These are phyloP conservation scores for Lerista edwardsae DNA, from an alignment of 2,797 vertebrate species.

Conservation along the genomic window DNA sequence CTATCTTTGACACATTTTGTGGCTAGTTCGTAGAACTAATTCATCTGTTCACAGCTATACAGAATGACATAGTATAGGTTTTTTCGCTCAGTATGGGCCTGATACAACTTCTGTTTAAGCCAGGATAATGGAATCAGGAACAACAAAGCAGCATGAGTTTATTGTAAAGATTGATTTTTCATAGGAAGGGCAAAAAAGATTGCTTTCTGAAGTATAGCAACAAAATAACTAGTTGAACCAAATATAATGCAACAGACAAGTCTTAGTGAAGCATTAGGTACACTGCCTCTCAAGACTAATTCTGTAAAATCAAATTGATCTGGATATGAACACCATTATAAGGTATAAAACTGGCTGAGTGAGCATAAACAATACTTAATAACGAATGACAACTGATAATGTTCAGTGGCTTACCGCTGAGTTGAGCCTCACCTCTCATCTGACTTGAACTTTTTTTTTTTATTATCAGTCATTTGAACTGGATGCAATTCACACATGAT, in stretches of 20 bases:
- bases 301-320: constrained; percentile 45
- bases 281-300: constrained; percentile 27
- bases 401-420: constrained; percentile 20
- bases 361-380: constrained; percentile 42
- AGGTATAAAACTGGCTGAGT: constrained; percentile 27
- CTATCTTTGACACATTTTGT: background rate
- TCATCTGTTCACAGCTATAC: background rate
- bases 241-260: constrained; percentile 30
- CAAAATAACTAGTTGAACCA: constrained; percentile 36
- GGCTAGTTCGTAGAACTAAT: background rate
- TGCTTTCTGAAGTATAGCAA: constrained; percentile 8
- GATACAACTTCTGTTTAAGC: constrained; percentile 6
- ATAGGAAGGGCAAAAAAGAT: background rate
- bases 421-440: constrained; percentile 10
- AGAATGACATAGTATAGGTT: too few relatives aligned
- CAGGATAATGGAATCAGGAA: constrained; percentile 10
- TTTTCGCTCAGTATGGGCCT: background rate
- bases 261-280: constrained; percentile 25
- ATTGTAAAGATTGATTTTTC: constrained; percentile 35
- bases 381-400: constrained; percentile 26
- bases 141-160: constrained; percentile 5
- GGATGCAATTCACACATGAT: constrained; percentile 17
- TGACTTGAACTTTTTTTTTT: constrained; percentile 24
- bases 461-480: background rate
- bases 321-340: constrained; percentile 34